Percentiles rank a stretch among this genome's conserved stretches.
phyloP scores from a whole-genome alignment of 2,888 invertebrate genomes.

The Nomada flava region DNA sequence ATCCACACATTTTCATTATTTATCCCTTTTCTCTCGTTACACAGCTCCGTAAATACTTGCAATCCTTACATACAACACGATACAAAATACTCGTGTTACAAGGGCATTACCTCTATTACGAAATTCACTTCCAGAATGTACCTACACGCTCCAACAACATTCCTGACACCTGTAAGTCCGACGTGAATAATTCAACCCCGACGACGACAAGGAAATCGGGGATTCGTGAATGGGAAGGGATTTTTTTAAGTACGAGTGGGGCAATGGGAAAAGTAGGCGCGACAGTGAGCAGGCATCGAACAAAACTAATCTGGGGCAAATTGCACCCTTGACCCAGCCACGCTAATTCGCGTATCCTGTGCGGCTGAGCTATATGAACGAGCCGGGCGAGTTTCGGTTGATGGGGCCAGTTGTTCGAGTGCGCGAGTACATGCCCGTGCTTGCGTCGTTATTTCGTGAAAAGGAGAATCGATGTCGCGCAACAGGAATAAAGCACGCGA shows the following conservation, averaged over 20 bases:
- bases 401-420: constrained; percentile 63
- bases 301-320: constrained; percentile 71
- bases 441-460: constrained; percentile 60
- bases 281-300: constrained; percentile 42
- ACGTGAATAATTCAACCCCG: not conserved
- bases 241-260: not conserved
- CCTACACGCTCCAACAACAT: no score
- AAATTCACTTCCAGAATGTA: no score
- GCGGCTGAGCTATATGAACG: constrained; percentile 57
- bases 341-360: constrained; percentile 61
- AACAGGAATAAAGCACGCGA: constrained; percentile 72
- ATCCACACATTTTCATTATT: no score
- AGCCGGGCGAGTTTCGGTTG: constrained; percentile 68
- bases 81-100: no score
- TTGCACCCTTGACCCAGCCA: constrained; percentile 78
- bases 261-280: constrained; percentile 22
- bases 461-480: constrained; percentile 69
- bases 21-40: no score
- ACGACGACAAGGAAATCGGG: not conserved
- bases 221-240: not conserved
- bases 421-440: constrained; percentile 35
- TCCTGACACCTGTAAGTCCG: no score
- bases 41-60: no score
- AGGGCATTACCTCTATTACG: no score
- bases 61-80: no score